Evolutionary conservation across 2,113 vertebrate species (phyloP), one percentile per base, ranked within the genome.

Genomic region (Mirounga angustirostris): DNA sequence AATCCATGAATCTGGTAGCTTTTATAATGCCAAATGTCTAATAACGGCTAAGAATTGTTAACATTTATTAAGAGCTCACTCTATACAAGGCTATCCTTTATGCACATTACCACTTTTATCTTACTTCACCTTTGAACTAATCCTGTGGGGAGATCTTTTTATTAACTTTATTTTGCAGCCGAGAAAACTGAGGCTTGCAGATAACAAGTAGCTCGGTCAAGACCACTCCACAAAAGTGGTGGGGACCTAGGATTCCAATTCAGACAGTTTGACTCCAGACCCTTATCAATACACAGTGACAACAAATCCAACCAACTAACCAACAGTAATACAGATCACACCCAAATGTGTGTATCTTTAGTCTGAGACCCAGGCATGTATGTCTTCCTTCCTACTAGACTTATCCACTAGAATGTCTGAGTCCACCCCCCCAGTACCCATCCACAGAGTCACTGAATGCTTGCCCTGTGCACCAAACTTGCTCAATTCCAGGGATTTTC

Each of bases 1-100:
- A 80, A 2, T 7, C 18, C 22, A 46, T 1, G 5, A 40, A 50
- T n/a, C 91, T 88, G 26, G 21, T 59, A 40, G 14, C 9, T 50
- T 95, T 91, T 93, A 56, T 73, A 82, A 89, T 74, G 30, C 24
- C 16, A 96, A 71, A 43, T 50, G 46, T 8, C 24, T 79, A 81
- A 63, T 22, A 46, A 82, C n/a, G 30, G 36, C 43, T 85, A 61
- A 50, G 14, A 79, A 54, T 14, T 50, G 4, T 81, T 81, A 76
- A 30, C 30, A 54, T 71, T 89, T 67, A 80, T 73, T 83, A 73
- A 30, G 50, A 58, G 12, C 2, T 91, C 13, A 36, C 19, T 50
- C 33, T 96, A 40, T 43, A 5, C 5, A n/a, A 82, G 24, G 13
- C 26, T 81, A 26, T 52, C 16, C 63, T 88, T 92, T 63, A 33